phyloP scores from a whole-genome alignment of 1,140 invertebrate species.

The Geopemphigus sp. region DNA sequence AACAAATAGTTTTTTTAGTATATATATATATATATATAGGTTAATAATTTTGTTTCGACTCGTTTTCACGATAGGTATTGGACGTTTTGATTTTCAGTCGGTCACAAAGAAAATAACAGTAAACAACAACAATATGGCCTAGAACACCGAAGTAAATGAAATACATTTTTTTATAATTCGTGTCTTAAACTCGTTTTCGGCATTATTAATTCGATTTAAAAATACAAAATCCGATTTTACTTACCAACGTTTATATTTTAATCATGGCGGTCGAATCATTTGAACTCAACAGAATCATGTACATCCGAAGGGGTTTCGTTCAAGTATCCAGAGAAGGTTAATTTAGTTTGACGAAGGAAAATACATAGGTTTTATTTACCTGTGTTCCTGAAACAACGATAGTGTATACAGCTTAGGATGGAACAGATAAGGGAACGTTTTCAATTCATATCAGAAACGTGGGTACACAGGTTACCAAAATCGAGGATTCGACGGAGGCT shows the following conservation, averaged over 20 bases:
- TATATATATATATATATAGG: neutral
- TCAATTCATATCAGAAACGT: neutral
- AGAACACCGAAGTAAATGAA: neutral
- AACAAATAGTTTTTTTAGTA: neutral
- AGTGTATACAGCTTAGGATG: neutral
- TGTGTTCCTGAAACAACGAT: neutral
- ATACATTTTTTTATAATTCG: neutral
- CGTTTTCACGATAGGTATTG: neutral
- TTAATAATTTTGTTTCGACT: too few species aligned
- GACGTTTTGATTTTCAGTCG: neutral
- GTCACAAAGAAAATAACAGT: neutral
- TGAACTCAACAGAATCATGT: neutral
- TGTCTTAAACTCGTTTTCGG: neutral
- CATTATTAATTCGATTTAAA: neutral
- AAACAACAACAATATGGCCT: neutral
- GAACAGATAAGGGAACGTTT: constrained; percentile 4
- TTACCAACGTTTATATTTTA: neutral
- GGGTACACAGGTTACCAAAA: constrained; percentile 10
- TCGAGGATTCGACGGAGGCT: neutral
- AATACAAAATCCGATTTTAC: constrained; percentile 1
- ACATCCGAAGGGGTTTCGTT: neutral
- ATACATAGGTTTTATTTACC: neutral
- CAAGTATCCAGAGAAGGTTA: neutral
- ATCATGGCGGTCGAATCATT: neutral
- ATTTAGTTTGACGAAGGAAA: constrained; percentile 20